Conservation (phyloP, 2,113 vertebrate genomes). For the Oreochromis spilurus region DNA sequence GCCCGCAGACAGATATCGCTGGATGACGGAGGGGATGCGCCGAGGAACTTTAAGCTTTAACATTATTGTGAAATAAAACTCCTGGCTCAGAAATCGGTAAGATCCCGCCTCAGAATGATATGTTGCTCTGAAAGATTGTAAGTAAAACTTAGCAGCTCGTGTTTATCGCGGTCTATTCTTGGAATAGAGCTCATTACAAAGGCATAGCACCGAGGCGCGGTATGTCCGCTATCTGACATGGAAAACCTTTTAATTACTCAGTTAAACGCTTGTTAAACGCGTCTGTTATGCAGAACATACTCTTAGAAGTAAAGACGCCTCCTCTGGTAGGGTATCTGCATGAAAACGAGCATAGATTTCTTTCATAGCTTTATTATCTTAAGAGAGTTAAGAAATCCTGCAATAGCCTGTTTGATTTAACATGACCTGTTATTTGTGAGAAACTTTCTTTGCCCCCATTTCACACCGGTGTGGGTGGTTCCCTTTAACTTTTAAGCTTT, state of each 20-base stretch:
- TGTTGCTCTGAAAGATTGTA: accelerated
- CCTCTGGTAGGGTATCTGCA: not conserved
- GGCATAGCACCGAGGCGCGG: conserved; percentile 13
- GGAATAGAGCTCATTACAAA: accelerated
- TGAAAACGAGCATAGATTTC: not conserved
- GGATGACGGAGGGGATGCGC: not conserved
- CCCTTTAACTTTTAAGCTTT: not conserved
- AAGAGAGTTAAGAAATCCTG: accelerated
- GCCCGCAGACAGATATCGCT: not conserved
- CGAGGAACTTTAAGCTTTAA: not conserved
- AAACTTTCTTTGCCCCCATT: not conserved
- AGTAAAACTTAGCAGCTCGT: accelerated
- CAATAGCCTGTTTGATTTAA: accelerated
- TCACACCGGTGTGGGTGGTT: not conserved
- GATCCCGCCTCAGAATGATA: not conserved
- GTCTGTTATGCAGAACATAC: accelerated
- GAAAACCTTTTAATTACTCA: not conserved
- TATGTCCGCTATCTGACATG: conserved; percentile 9
- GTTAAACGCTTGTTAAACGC: too few relatives aligned
- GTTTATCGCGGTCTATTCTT: not conserved
- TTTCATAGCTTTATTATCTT: accelerated
- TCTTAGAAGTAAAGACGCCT: not conserved
- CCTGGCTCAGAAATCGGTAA: conserved; percentile 17
- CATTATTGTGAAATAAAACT: not conserved
- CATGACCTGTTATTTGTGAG: not conserved